phyloP scores from a whole-genome alignment of 2,888 invertebrate genomes.

The Eugnorisma glareosa region DNA sequence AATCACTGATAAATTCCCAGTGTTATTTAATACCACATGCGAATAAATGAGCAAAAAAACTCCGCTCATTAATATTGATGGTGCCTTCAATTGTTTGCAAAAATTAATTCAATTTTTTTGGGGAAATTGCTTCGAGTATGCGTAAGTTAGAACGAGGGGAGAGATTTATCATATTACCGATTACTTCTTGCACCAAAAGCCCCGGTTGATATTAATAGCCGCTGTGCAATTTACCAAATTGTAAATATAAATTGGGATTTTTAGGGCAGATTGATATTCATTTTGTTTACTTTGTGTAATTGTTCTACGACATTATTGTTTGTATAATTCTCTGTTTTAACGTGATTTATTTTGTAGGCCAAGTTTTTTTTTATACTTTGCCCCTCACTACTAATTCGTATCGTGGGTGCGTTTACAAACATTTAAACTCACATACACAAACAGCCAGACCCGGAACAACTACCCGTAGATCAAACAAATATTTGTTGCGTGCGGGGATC shows the following conservation, averaged over 20 bases:
- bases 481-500: no score
- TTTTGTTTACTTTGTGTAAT: slow-evolving; percentile 62
- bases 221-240: slow-evolving; percentile 82
- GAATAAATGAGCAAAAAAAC: slow-evolving; percentile 72
- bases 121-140: slow-evolving; percentile 77
- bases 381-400: no score
- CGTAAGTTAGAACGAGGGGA: slow-evolving; percentile 72
- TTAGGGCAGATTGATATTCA: slow-evolving; percentile 67
- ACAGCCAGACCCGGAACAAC: no score
- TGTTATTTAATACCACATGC: slow-evolving; percentile 51
- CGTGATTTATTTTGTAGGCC: neutral
- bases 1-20: slow-evolving; percentile 25
- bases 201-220: slow-evolving; percentile 84
- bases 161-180: slow-evolving; percentile 87
- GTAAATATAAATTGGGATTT: slow-evolving; percentile 76
- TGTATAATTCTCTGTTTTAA: neutral
- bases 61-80: slow-evolving; percentile 81
- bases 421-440: no score
- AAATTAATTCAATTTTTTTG: slow-evolving; percentile 87
- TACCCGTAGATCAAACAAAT: no score
- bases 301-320: slow-evolving; percentile 1
- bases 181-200: slow-evolving; percentile 79
- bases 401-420: no score
- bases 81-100: slow-evolving; percentile 81
- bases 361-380: no score